Percentiles rank a stretch among this genome's conserved stretches.
phyloP scores from a whole-genome alignment of 92 coral and sea anemone genomes.

The Zoanthus sansibaricus region DNA sequence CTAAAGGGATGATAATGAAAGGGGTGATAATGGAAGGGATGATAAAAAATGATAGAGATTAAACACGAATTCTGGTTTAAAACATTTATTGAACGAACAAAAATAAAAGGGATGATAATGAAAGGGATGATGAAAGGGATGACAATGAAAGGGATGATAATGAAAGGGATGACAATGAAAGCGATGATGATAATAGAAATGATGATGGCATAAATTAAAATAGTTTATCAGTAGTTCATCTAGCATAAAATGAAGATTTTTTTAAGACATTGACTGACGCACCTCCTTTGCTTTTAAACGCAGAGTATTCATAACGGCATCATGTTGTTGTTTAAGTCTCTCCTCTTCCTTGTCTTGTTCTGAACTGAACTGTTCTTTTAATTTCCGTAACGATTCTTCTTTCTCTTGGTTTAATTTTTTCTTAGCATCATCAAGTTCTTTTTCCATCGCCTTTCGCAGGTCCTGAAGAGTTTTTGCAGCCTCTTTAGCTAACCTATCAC shows the following conservation, averaged over 20 bases:
- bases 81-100: too few species aligned
- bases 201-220: neutral
- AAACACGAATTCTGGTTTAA: too few species aligned
- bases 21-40: too few species aligned
- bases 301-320: conserved; percentile 87
- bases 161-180: too few species aligned
- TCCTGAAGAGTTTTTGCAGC: conserved; percentile 80
- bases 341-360: conserved; percentile 91
- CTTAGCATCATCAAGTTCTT: conserved; percentile 79
- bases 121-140: too few species aligned
- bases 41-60: too few species aligned
- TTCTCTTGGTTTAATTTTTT: conserved; percentile 81
- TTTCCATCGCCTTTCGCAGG: conserved; percentile 85
- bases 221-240: too few species aligned
- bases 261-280: neutral
- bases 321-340: conserved; percentile 76
- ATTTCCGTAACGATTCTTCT: conserved; percentile 71
- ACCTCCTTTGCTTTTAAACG: conserved; percentile 83
- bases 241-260: too few species aligned
- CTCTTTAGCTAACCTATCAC: conserved; percentile 73
- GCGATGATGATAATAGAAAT: too few species aligned
- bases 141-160: too few species aligned
- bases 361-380: conserved; percentile 63
- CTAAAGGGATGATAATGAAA: too few species aligned
- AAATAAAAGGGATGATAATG: too few species aligned